phyloP scores from a whole-genome alignment of 2,113 vertebrate species.

The Sorex fumeus region DNA sequence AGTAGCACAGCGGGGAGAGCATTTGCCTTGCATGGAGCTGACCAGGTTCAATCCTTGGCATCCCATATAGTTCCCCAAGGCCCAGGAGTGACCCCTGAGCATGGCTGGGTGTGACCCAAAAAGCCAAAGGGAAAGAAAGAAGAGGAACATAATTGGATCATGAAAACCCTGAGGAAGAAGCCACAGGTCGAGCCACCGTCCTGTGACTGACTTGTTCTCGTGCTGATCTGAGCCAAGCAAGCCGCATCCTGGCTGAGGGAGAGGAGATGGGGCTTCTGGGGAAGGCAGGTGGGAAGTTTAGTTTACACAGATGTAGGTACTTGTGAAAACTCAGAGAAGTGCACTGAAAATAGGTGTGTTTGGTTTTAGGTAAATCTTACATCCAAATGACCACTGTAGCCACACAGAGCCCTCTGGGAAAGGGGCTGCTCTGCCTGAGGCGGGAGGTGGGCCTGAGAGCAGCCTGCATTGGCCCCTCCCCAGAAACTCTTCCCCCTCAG shows the following conservation, averaged over 20 bases:
- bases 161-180: background rate
- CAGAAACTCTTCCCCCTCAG: no score
- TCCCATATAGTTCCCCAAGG: no score
- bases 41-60: no score
- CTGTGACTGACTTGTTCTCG: background rate
- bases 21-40: no score
- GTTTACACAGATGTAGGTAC: background rate
- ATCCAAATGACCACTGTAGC: background rate
- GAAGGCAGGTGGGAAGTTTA: no score
- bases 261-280: background rate
- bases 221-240: no score
- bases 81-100: no score
- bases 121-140: no score
- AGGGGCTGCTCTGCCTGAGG: background rate
- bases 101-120: no score
- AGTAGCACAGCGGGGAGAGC: no score
- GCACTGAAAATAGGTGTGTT: background rate
- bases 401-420: background rate
- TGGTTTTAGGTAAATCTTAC: background rate
- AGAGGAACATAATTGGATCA: no score
- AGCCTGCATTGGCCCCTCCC: rapidly evolving
- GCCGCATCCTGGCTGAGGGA: background rate
- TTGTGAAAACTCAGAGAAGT: background rate
- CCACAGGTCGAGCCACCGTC: rapidly evolving
- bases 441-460: no score